Percentiles rank a stretch among this genome's conserved stretches.
phyloP scores from a whole-genome alignment of 1,140 invertebrate species.

The Sipha flava region DNA sequence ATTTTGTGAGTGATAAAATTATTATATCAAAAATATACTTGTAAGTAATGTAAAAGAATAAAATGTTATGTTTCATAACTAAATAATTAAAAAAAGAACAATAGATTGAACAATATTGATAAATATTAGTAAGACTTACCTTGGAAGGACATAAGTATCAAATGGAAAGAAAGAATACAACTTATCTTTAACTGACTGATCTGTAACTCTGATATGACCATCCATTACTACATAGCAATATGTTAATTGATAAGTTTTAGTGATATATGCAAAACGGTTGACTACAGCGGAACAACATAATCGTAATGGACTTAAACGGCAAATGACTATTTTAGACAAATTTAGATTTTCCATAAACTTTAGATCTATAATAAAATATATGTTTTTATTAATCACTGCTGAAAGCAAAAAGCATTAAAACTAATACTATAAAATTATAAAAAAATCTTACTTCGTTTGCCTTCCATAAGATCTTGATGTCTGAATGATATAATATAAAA shows the following conservation, averaged over 20 bases:
- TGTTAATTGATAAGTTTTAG: slow-evolving; percentile 75
- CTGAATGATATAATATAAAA: slow-evolving; percentile 86
- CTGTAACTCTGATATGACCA: slow-evolving; percentile 37
- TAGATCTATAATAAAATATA: slow-evolving; percentile 54
- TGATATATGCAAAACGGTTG: slow-evolving; percentile 73
- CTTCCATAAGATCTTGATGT: slow-evolving; percentile 68
- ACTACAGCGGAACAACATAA: slow-evolving; percentile 67
- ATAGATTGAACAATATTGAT: not conserved
- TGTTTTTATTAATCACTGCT: not conserved
- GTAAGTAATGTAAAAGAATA: too few species aligned
- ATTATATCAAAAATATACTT: not conserved
- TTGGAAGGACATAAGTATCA: slow-evolving; percentile 64
- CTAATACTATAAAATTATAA: slow-evolving; percentile 10
- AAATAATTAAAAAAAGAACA: not conserved
- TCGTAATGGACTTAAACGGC: slow-evolving; percentile 74
- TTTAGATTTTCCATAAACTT: slow-evolving; percentile 70
- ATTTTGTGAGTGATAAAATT: too few species aligned
- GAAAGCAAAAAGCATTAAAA: not conserved
- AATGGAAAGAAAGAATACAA: slow-evolving; percentile 71
- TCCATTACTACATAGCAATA: slow-evolving; percentile 88
- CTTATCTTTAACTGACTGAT: slow-evolving; percentile 41
- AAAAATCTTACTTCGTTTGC: slow-evolving; percentile 58
- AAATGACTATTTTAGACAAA: slow-evolving; percentile 71
- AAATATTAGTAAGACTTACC: slow-evolving; percentile 44
- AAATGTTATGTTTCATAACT: too few species aligned